Base-by-base conservation (phyloP, 2,888 invertebrate species). In the Boloria selene region DNA sequence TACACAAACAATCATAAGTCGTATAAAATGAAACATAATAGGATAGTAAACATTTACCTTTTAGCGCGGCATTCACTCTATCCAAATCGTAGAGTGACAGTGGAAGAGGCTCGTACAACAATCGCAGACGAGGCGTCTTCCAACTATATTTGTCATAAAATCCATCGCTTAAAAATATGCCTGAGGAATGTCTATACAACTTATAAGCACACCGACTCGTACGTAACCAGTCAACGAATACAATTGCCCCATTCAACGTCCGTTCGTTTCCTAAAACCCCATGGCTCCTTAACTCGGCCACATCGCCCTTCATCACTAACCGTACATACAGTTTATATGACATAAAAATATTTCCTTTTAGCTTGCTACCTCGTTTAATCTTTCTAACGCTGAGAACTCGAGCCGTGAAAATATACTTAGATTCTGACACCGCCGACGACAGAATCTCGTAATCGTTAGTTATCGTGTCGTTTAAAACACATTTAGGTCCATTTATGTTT, bases 381-480 rank as follows among this genome's bases (percentile, higher is more conserved):
- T 89, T 90, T 82, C 81, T 89, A 79, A 91, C 88, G 80, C 86
- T 90, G 73, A 92, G 80, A 73, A 92, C 90, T 74, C 90, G 83
- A 71, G 90, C 91, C 70, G 90, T 89, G 84, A 92, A 92, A 84
- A 92, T 88, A 83, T 92, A 91, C 85, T 90, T 90, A 81, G 91
- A 90, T 83, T 91, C 91, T 82, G 91, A 91, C 78, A 92, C 91
- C 77, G 88, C 89, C 77, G 91, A 92, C 82, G 90, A 87, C 86
- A 92, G 80, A 86, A 91, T 90, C 87, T 91, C 91, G 81, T 90
- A 91, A 87, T 92, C 91, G 87, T 92, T 91, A 86, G 90, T 90
- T 87, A 91, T 88, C 83, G 91, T 92, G 87, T 90, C 91, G 82
- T 92, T 91, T 82, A 87, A 88, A 87, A 87, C 83, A 87, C 91